Base-by-base conservation (phyloP, 2,113 vertebrate genomes). In the Oncorhynchus clarkii region DNA sequence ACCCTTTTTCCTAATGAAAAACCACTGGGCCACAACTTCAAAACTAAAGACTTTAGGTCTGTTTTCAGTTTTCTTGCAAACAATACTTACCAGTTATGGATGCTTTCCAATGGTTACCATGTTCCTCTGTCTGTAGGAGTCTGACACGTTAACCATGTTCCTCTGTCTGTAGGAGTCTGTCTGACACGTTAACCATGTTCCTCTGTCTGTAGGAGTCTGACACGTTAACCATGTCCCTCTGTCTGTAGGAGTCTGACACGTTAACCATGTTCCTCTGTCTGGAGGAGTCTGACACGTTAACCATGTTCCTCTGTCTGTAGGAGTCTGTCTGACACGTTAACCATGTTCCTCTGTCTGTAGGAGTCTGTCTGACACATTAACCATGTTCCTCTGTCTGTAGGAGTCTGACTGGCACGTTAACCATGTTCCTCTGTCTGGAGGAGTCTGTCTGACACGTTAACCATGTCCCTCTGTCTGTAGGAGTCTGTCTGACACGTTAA, bases 171-270 rank as follows among this genome's bases (percentile, higher is more conserved):
- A 96, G 96, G 88, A 91, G 84, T 29, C 90, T 96, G 84, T 29
- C 90, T 96, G 9, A 82, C 94, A 86, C 92, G 80, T 1, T 5
- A 31, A 31, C 29, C 29, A 31, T 31, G 29, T 31, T 1, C 4
- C 31, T 5, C 31, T 85, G 73, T 78, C 49, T 34, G 79, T 87
- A 96, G 96, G 88, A 91, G 84, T 29, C 90, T 96, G 8, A 83
- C 95, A 86, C 92, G 80, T 1, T 4, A 29, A 29, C 4, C 29
- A 29, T 29, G 29, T 29, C 1, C 29, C 27, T 27, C 29, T 85
- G 73, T 78, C 48, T 34, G 80, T 87, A 96, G 96, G 88, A 91
- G 84, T 29, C 93, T 2, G 93, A 95, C 65, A 86, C 92, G 80
- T 1, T 5, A 31, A 31, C 4, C 29, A 31, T 31, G 29, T 31